A percentile compares a stretch with the other conserved stretches of the same genome.
Evolutionary conservation across 2,888 invertebrate genomes (phyloP).

Genomic region (Trachelus iudaicus): DNA sequence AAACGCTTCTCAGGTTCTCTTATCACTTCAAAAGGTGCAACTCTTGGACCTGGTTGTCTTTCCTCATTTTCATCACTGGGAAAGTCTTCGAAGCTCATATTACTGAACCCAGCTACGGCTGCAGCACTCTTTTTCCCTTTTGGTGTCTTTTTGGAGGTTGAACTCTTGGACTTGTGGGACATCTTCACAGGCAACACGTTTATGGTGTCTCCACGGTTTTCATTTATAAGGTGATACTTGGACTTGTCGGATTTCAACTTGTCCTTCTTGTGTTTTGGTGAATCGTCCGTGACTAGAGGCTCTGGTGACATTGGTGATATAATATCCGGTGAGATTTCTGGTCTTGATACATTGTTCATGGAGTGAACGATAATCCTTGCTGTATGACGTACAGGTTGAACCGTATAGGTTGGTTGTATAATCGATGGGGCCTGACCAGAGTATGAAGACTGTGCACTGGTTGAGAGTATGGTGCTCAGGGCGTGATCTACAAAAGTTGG

Average conservation of each 20-base stretch:
- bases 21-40: constrained; percentile 75
- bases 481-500: constrained; percentile 48
- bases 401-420: constrained; percentile 24
- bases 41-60: constrained; percentile 53
- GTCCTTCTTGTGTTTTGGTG: constrained; percentile 59
- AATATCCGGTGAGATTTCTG: constrained; percentile 34
- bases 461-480: constrained; percentile 37
- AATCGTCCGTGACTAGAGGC: constrained; percentile 48
- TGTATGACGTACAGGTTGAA: constrained; percentile 42
- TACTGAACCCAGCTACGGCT: constrained; percentile 72
- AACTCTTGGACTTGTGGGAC: constrained; percentile 51
- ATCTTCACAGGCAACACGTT: constrained; percentile 49
- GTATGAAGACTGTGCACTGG: constrained; percentile 28
- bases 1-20: constrained; percentile 63
- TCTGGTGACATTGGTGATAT: constrained; percentile 56
- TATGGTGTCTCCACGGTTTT: constrained; percentile 60
- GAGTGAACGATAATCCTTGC: constrained; percentile 44
- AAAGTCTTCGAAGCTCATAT: constrained; percentile 82
- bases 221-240: constrained; percentile 69
- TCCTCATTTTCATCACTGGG: constrained; percentile 73
- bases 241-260: constrained; percentile 66
- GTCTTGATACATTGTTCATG: constrained; percentile 44
- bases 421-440: neutral
- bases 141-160: constrained; percentile 43
- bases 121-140: constrained; percentile 44